Percentiles rank a stretch among this genome's conserved stretches.
These are phyloP conservation scores for Drosophila rellima DNA, from an alignment of 2,888 invertebrate species.

Conservation along the genomic window DNA sequence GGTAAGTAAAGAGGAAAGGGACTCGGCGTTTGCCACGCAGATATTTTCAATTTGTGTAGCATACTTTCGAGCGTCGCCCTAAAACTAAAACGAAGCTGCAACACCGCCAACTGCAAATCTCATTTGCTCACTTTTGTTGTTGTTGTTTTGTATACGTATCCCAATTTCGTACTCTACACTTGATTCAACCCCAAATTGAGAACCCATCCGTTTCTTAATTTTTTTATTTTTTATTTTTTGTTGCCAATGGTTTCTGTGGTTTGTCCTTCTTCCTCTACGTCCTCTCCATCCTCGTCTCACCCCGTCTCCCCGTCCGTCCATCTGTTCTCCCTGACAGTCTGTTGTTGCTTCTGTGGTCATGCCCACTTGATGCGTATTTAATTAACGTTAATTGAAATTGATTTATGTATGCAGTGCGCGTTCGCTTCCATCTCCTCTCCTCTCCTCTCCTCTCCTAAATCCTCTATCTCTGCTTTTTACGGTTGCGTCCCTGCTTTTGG, in stretches of 20 bases:
- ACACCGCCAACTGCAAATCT: slow-evolving; percentile 53
- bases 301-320: slow-evolving; percentile 10
- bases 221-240: slow-evolving; percentile 25
- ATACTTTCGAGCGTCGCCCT: slow-evolving; percentile 48
- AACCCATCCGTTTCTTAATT: slow-evolving; percentile 8
- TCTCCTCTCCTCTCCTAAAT: neutral
- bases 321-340: slow-evolving; percentile 15
- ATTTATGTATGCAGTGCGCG: slow-evolving; percentile 80
- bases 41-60: slow-evolving; percentile 71
- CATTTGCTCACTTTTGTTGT: slow-evolving; percentile 56
- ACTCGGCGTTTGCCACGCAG: slow-evolving; percentile 39
- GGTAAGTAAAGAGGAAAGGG: neutral
- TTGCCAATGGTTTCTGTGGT: slow-evolving; percentile 35
- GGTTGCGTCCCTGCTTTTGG: slow-evolving; percentile 7
- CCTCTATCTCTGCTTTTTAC: neutral
- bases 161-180: slow-evolving; percentile 10
- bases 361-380: slow-evolving; percentile 84
- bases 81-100: slow-evolving; percentile 27
- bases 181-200: slow-evolving; percentile 53
- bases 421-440: slow-evolving; percentile 30
- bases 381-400: slow-evolving; percentile 85
- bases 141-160: neutral
- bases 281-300: neutral
- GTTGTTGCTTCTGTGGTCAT: slow-evolving; percentile 75
- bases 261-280: neutral